Evolutionary conservation across 2,888 invertebrate species (phyloP), one percentile per base, ranked within the genome.

Genomic region (Chloroclysta siterata): DNA sequence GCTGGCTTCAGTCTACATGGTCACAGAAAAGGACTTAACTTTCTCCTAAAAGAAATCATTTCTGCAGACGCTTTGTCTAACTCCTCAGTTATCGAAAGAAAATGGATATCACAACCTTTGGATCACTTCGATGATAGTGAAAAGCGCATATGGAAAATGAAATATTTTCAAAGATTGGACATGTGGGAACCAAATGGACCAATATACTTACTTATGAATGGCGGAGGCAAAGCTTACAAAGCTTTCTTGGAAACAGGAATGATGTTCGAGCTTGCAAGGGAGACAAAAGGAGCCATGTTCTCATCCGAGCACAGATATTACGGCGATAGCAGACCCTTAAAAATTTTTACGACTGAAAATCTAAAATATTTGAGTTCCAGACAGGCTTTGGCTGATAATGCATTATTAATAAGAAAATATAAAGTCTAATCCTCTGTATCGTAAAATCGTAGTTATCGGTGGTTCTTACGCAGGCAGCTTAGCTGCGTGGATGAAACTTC

Each of bases 381-480:
- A 60, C 92, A 91, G 79, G 88, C 90, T 8, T 74, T 91, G 42
- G 90, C 88, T 14, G 92, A 92, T 74, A 69, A 83, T 15, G 88
- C 87, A 2, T 75, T 70, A 47, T 65, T 91, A 10, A 60, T 92
- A 47, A 66, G n/a, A 73, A 61, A 55, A 53, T 41, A 79, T 90
- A 8, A 87, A 85, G 76, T 67, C 68, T 13, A 65, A 65, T 15
- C 72, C 78, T 0, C 59, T 71, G 15, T 89, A 78, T 67, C 72
- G 71, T 4, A 90, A 90, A 78, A 82, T 90, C 0, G 85, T 92
- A 0, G 82, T 88, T 1, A 76, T 91, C 22, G 92, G 92, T 44
- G 90, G 90, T 10, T 91, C 90, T 3, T 91, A 92, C 60, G 79
- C 90, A 2, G 92, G 88, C 7, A 92, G 89, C 60, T 81, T 92